Evolutionary conservation across 2,113 vertebrate genomes (phyloP).

Genomic region (Cygnus atratus): DNA sequence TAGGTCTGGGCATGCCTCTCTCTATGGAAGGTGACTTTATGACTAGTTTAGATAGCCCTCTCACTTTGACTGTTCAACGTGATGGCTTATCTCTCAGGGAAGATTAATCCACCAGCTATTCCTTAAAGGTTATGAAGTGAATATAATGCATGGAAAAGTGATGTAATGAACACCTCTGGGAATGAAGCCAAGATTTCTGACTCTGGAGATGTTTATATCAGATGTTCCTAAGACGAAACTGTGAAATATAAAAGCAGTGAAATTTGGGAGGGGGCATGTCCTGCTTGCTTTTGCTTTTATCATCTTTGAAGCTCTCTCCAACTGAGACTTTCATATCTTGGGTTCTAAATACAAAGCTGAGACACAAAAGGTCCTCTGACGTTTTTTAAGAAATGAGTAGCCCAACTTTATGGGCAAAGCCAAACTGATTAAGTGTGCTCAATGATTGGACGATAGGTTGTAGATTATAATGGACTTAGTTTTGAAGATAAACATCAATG

Average conservation of each 20-base stretch:
- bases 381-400: not conserved
- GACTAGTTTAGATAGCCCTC: not conserved
- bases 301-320: not conserved
- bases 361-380: not conserved
- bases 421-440: not conserved
- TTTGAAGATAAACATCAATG: not conserved
- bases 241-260: not conserved
- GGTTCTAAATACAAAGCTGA: not conserved
- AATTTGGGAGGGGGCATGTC: fast-evolving
- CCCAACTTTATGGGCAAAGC: not conserved
- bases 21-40: not conserved
- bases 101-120: not conserved
- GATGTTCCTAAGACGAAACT: not conserved
- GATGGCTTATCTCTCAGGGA: not conserved
- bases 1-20: not conserved
- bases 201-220: not conserved
- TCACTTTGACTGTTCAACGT: not conserved
- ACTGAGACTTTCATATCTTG: not conserved
- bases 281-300: not conserved
- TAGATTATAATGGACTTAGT: not conserved
- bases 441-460: not conserved
- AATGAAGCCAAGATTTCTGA: not conserved
- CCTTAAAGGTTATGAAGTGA: not conserved
- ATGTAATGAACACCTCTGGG: not conserved
- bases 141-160: not conserved